Percentiles rank a stretch among this genome's conserved stretches.
Conservation (phyloP, 1,140 invertebrate genomes). For the Caligus rogercresseyi region DNA sequence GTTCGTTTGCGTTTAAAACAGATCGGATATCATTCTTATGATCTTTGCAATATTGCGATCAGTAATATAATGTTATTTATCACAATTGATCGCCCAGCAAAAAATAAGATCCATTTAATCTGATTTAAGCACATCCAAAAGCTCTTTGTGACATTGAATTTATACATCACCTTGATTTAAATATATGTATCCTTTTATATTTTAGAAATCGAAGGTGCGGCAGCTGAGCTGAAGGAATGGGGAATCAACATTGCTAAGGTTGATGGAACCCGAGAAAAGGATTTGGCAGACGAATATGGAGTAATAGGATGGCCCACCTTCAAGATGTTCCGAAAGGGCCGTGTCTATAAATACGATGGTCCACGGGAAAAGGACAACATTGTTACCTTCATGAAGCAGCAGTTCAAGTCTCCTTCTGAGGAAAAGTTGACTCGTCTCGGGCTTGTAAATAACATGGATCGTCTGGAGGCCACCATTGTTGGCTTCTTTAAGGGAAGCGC, state of each 20-base stretch:
- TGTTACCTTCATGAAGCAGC: slow-evolving; percentile 36
- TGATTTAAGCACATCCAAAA: no score
- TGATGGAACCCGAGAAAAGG: slow-evolving; percentile 32
- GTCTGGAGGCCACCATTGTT: slow-evolving; percentile 35
- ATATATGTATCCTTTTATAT: slow-evolving; percentile 23
- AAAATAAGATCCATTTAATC: no score
- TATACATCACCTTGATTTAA: no score
- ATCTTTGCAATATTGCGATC: no score
- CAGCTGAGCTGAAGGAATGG: slow-evolving; percentile 28
- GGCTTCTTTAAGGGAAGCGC: slow-evolving; percentile 36
- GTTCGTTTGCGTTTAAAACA: no score
- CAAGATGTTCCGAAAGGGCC: slow-evolving; percentile 33
- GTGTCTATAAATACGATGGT: slow-evolving; percentile 34
- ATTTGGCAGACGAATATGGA: slow-evolving; percentile 30
- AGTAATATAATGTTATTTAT: no score
- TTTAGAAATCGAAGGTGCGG: slow-evolving; percentile 36
- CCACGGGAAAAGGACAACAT: slow-evolving; percentile 32
- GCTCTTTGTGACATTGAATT: no score
- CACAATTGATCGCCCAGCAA: no score
- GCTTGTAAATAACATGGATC: slow-evolving; percentile 31
- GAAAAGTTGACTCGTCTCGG: slow-evolving; percentile 29
- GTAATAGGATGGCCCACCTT: slow-evolving; percentile 35
- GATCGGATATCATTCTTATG: no score
- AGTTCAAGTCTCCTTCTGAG: slow-evolving; percentile 34
- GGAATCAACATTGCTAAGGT: slow-evolving; percentile 34